Evolutionary conservation across 2,797 vertebrate species (phyloP).

Genomic region (Hydrocynus forskahlii): DNA sequence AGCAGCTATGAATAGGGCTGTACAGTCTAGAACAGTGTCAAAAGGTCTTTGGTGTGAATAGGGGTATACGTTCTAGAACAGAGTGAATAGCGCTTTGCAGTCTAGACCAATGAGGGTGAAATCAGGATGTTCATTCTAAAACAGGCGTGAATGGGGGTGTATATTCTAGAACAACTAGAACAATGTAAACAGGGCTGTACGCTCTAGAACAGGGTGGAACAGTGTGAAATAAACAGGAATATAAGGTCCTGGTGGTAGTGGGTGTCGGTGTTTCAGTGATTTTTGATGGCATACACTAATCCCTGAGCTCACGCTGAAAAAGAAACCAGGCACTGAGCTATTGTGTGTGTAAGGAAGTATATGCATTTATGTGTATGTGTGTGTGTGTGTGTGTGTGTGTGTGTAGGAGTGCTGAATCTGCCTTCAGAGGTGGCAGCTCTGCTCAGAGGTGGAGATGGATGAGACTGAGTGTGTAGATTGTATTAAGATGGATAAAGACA

Average conservation of each 20-base stretch:
- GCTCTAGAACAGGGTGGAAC: not conserved
- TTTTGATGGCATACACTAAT: not conserved
- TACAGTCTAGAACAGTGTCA: no score
- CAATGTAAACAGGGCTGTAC: no score
- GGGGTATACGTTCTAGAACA: no score
- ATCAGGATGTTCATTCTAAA: no score
- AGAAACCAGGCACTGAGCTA: not conserved
- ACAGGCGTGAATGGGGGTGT: no score
- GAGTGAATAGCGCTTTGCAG: no score
- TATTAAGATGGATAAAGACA: conserved; percentile 28
- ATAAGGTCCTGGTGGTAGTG: no score
- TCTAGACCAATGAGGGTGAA: not conserved
- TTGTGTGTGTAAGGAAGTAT: not conserved
- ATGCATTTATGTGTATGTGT: not conserved
- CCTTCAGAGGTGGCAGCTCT: not conserved
- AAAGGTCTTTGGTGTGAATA: no score
- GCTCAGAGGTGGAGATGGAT: conserved; percentile 5
- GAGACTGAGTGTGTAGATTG: conserved; percentile 21
- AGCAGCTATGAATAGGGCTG: no score
- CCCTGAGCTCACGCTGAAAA: not conserved
- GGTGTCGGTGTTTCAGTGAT: not conserved
- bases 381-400: not conserved
- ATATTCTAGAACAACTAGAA: not conserved
- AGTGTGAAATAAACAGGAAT: not conserved
- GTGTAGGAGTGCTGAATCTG: not conserved